Percentiles rank a stretch among this genome's conserved stretches.
Evolutionary conservation across 2,113 vertebrate genomes (phyloP).

Genomic region (Natator depressus): DNA sequence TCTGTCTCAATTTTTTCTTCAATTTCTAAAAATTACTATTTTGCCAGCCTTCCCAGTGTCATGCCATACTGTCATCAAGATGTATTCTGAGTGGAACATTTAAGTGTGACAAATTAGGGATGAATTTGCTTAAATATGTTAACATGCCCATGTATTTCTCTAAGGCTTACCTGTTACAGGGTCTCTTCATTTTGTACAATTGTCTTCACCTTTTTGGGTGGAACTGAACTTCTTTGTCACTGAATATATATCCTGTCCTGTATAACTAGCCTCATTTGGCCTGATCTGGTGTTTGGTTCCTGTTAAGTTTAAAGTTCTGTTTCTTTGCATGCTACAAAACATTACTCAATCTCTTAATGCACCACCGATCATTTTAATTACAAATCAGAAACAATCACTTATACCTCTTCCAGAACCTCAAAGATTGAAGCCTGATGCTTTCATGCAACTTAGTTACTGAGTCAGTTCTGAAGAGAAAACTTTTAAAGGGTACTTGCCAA

Average conservation of each 20-base stretch:
- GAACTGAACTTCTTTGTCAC: not conserved
- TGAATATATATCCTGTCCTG: not conserved
- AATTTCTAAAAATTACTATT: not conserved
- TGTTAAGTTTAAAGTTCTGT: not conserved
- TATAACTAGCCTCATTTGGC: not conserved
- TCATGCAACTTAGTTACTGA: not conserved
- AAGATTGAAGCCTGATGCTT: not conserved
- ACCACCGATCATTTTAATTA: not conserved
- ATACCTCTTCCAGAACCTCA: not conserved
- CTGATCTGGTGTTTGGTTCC: not conserved
- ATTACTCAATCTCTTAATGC: not conserved
- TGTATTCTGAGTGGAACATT: not conserved
- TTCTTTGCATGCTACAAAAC: not conserved
- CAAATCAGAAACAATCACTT: not conserved
- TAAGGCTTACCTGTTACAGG: not conserved
- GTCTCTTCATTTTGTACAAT: not conserved
- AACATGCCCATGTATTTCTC: not conserved
- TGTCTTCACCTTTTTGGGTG: not conserved
- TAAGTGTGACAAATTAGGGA: not conserved
- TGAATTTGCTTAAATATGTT: not conserved
- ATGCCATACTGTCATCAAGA: fast-evolving
- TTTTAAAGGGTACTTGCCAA: not conserved
- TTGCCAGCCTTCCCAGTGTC: not conserved
- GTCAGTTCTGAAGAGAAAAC: not conserved
- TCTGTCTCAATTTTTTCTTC: not conserved